Conservation (phyloP, 2,113 vertebrate genomes). For the Leptosomus discolor region DNA sequence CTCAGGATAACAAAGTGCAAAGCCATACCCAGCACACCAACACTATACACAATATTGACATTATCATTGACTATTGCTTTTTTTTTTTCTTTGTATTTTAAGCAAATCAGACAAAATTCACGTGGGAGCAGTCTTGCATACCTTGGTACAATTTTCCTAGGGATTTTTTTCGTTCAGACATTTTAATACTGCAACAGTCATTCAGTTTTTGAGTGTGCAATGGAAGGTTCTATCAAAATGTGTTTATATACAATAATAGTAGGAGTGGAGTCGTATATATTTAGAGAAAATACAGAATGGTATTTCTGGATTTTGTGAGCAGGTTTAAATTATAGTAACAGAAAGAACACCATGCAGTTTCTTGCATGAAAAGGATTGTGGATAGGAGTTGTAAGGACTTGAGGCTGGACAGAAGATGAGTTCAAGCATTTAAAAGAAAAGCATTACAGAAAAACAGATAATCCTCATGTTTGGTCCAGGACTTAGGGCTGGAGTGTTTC, state of each 20-base stretch:
- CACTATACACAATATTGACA: background rate
- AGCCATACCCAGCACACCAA: background rate
- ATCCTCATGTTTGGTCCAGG: background rate
- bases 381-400: background rate
- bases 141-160: background rate
- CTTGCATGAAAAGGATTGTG: background rate
- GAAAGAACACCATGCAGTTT: background rate
- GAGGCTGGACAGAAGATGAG: background rate
- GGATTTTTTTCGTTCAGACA: background rate
- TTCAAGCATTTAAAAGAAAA: background rate
- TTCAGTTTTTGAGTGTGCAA: background rate
- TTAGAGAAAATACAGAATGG: background rate
- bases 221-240: background rate
- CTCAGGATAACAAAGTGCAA: background rate
- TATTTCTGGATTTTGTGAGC: background rate
- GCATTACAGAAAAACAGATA: background rate
- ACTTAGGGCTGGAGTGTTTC: background rate
- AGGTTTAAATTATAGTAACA: background rate
- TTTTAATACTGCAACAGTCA: background rate
- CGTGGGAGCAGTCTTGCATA: background rate
- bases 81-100: background rate
- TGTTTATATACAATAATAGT: background rate
- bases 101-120: background rate
- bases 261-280: background rate
- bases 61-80: background rate